These are phyloP conservation scores for Gymnoscopelus braueri DNA, from an alignment of 2,797 vertebrate species.

Conservation along the genomic window DNA sequence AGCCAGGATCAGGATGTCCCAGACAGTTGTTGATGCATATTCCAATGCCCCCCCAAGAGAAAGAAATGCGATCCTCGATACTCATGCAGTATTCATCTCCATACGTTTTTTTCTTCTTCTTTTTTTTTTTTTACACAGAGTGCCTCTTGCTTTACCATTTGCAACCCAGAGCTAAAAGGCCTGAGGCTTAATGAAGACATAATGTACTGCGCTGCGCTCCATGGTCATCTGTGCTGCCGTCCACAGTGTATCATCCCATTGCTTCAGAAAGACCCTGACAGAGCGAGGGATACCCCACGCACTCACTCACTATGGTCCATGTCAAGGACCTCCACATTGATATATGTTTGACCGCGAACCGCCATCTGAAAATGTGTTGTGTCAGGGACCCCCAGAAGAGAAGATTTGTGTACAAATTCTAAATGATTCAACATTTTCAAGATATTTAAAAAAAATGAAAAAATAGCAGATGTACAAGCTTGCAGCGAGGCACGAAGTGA, in stretches of 20 bases:
- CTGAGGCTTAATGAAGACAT: constrained; percentile 61
- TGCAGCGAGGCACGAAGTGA: too few species aligned
- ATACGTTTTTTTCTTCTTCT: constrained; percentile 8
- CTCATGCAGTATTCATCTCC: constrained; percentile 49
- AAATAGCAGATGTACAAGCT: too few species aligned
- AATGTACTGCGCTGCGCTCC: constrained; percentile 42
- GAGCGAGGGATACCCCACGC: too few species aligned
- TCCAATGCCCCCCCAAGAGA: constrained; percentile 26
- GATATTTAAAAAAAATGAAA: too few species aligned
- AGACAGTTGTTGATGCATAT: constrained; percentile 30
- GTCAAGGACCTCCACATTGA: too few species aligned
- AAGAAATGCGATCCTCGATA: constrained; percentile 35
- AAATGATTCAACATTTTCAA: too few species aligned
- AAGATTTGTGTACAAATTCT: too few species aligned
- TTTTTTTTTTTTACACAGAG: neutral
- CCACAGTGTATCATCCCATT: constrained; percentile 18
- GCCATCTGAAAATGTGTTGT: too few species aligned
- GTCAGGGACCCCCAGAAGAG: too few species aligned
- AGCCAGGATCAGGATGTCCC: neutral
- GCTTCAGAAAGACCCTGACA: too few species aligned
- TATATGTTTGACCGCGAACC: too few species aligned
- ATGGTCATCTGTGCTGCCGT: constrained; percentile 50
- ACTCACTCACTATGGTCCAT: too few species aligned
- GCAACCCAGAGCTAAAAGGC: constrained; percentile 14
- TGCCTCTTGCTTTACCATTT: constrained; percentile 31